Evolutionary conservation across 2,888 invertebrate species (phyloP), one percentile per base, ranked within the genome.

Genomic region (Harpalus rufipes): DNA sequence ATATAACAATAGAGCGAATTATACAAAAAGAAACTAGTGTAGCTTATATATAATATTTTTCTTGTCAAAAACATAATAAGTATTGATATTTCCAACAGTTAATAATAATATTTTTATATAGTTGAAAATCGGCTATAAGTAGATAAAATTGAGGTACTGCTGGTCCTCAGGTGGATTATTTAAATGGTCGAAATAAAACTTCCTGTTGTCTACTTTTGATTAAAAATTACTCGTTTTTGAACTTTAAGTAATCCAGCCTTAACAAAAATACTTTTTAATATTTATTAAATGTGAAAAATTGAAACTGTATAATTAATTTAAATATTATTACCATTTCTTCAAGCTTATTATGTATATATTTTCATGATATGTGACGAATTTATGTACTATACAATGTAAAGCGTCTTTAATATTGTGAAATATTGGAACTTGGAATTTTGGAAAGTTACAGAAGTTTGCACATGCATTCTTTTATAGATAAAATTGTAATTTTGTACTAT

Each of bases 401-500:
- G 81, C 81, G 32, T 81, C 44, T 72, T 56, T 12, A 81, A 81
- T 68, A 32, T 51, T 59, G 39, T 59, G 41, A 44, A 65, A 81
- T 65, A 51, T 81, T 68, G 16, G 51, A 81, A 72, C 68, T 72
- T 72, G 58, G 12, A 51, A 58, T 56, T 81, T 65, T 65, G 8
- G 18, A 81, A 81, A 68, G n/a, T 81, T 72, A 81, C 81, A 81
- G 68, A 51, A 81, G 81, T 81, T 81, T 81, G 68, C 81, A 81
- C 68, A 68, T 68, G 81, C 44, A 25, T 74, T 74, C 21, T 7
- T 76, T 68, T 39, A 41, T 74, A 74, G 7, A 68, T 12, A 6
- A 39, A 44, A 74, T 44, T 72, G n/a, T 18, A 74, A 74, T 74
- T 74, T 74, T 74, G 74, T 74, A 74, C 74, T 51, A 21, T 74